Evolutionary conservation across 2,888 invertebrate species (phyloP), one percentile per base, ranked within the genome.

Genomic region (Acleris holmiana): DNA sequence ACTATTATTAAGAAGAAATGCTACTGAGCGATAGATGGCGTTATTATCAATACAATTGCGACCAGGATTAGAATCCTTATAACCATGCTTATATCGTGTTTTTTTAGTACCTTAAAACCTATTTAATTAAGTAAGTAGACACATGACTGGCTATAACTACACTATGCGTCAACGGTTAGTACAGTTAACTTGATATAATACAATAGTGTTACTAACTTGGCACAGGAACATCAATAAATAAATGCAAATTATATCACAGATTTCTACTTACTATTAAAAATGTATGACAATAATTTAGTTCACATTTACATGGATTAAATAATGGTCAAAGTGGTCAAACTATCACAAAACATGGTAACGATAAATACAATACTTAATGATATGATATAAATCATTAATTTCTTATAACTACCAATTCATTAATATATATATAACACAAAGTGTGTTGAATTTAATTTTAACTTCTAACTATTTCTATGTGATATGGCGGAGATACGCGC

Each of bases 1-100:
- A 35, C 35, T 35, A 0, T 2, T 35, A 1, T 35, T 35, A 35
- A 13, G 35, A 35, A 44, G 15, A 44, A 17, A 21, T 41, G 10
- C 47, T 67, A 66, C 56, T 60, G 35, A 50, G 15, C 44, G 55
- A 47, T 57, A 62, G 58, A 59, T 59, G 53, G 49, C 59, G 44
- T 17, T 47, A 13, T 23, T 13, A 47, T 56, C 25, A 35, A 35
- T 13, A 41, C 29, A 6, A 0, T 46, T 10, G 13, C 6, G 13
- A 35, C 35, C 4, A 35, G 3, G 35, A 35, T 35, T 13, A 35
- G 35, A 35, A 35, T 35, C 35, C 35, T 13, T 35, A 35, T 13
- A 35, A 23, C 4, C 4, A 23, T 23, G 2, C 23, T 4, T 23
- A 23, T 23, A 23, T 4, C 4, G 4, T 4, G 35, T 13, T 2